Evolutionary conservation across 2,113 vertebrate genomes (phyloP), one percentile per base, ranked within the genome.

Genomic region (Larimichthys crocea): DNA sequence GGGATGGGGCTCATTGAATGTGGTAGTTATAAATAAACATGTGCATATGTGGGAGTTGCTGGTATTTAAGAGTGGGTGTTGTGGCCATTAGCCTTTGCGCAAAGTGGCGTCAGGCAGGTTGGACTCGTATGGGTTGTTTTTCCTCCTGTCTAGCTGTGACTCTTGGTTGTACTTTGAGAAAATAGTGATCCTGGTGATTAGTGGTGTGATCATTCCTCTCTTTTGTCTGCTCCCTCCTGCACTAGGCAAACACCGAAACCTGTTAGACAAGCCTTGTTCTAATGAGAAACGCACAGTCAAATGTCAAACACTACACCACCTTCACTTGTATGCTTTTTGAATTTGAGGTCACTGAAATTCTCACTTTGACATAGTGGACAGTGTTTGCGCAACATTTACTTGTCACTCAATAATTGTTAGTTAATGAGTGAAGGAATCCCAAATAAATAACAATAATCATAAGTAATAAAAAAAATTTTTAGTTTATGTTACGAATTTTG

Each of bases 241-340:
- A 5, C 65, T 46, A 15, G 15, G 22, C 74, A 85, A 90, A 92
- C 86, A 46, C 53, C 3, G 17, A 87, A 91, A 92, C 91, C 79
- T 74, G 90, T 88, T 79, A 0, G 86, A 82, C 88, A 0, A 76
- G 82, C n/a, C 49, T 55, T 0, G 8, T 60, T 56, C 26, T 63
- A 62, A 62, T 57, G 26, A 68, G 63, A 83, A 74, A 78, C 66
- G 19, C 26, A n/a, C 50, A 55, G 42, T 75, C 44, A 62, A 79
- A 80, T 68, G 55, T 65, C 74, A 83, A 78, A 82, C 56, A 69
- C 40, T 16, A 31, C 29, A 71, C 16, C 49, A 68, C 59, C 57
- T 69, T 79, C 56, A 57, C 71, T 72, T 61, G 35, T 79, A 16
- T 63, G 24, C 19, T 19, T 69, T 73, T 10, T 6, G 9, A 40